Percentiles rank a stretch among this genome's conserved stretches.
These are phyloP conservation scores for Pachypeltis micranthus DNA, from an alignment of 1,140 invertebrate genomes.

Conservation along the genomic window DNA sequence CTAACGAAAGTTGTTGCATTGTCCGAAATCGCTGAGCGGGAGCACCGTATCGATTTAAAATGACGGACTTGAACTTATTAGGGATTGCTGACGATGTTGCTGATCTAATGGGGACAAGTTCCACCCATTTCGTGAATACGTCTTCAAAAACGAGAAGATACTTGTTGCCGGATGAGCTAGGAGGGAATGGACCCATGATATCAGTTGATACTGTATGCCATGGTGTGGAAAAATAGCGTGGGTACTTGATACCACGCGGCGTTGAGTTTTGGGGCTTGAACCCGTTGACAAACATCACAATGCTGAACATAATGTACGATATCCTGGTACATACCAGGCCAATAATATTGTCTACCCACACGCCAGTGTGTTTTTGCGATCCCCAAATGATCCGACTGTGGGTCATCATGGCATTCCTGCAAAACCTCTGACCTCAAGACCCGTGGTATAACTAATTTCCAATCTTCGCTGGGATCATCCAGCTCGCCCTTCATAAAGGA, in stretches of 20 bases:
- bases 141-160: too few species aligned
- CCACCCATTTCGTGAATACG: too few species aligned
- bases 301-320: too few species aligned
- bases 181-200: neutral
- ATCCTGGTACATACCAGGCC: too few species aligned
- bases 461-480: neutral
- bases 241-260: neutral
- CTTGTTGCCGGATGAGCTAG: neutral
- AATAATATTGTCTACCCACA: neutral
- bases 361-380: neutral
- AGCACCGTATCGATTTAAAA: too few species aligned
- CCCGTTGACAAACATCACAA: too few species aligned
- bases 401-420: neutral
- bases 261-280: too few species aligned
- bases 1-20: neutral
- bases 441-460: neutral
- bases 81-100: neutral
- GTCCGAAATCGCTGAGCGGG: neutral
- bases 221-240: neutral
- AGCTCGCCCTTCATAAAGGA: neutral
- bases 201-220: neutral
- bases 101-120: neutral
- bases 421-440: neutral
- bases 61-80: too few species aligned
- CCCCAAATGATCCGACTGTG: neutral